Evolutionary conservation across 2,113 vertebrate species (phyloP).

Genomic region (Rallus limicola): DNA sequence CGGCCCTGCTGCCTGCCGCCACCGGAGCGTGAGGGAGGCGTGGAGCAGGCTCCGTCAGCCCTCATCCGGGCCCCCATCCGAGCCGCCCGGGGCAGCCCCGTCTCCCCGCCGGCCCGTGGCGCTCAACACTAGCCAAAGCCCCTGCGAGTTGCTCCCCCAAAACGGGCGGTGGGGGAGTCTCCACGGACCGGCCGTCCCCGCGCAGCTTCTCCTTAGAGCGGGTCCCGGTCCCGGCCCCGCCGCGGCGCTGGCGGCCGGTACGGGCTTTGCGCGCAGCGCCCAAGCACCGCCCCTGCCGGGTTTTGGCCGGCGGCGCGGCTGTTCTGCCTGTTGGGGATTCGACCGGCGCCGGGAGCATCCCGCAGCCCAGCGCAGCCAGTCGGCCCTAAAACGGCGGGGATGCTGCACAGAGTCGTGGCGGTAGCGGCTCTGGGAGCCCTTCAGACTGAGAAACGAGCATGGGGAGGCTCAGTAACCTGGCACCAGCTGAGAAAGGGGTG

Average conservation of each 20-base stretch:
- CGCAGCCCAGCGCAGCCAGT: too few relatives aligned
- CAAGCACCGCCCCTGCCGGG: neutral
- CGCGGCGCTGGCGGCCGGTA: neutral
- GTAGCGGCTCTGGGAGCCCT: neutral
- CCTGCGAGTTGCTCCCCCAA: neutral
- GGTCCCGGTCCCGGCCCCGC: too few relatives aligned
- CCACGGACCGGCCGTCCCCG: too few relatives aligned
- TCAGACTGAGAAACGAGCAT: too few relatives aligned
- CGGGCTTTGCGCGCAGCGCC: neutral
- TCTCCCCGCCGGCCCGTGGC: neutral
- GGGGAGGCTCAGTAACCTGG: fast-evolving
- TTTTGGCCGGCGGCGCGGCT: neutral
- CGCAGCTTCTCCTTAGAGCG: neutral
- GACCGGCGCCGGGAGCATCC: neutral
- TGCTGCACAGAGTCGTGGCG: neutral
- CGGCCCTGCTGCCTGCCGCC: fast-evolving
- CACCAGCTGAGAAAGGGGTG: fast-evolving
- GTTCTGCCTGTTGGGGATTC: too few relatives aligned
- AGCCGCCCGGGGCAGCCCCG: neutral
- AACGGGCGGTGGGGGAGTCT: too few relatives aligned
- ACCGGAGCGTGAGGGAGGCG: fast-evolving
- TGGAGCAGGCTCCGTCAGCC: fast-evolving
- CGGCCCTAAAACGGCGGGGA: too few relatives aligned
- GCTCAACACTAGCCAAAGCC: neutral
- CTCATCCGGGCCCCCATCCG: too few relatives aligned